Evolutionary conservation across 2,888 invertebrate species (phyloP).

Genomic region (Pollenia labialis): DNA sequence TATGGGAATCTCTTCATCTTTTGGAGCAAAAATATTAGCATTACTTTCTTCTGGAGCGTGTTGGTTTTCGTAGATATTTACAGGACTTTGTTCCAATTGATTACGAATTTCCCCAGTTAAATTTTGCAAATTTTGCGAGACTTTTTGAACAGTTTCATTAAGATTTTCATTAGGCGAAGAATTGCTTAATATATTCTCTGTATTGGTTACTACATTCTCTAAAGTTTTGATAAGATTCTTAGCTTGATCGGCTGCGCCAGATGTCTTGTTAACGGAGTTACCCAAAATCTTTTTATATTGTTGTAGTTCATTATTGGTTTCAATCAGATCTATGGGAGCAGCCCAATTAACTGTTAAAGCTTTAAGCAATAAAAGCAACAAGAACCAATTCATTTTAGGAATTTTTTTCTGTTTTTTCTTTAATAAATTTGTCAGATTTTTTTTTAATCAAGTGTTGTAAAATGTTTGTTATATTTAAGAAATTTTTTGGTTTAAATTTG

Average conservation of each 20-base stretch:
- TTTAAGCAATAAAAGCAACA: slow-evolving; percentile 37
- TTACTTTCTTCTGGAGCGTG: not conserved
- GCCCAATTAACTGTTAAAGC: not conserved
- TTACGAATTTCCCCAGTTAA: not conserved
- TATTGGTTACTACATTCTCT: not conserved
- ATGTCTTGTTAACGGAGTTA: not conserved
- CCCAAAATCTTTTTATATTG: not conserved
- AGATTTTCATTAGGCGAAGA: too few species aligned
- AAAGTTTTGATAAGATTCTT: not conserved
- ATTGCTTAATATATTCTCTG: too few species aligned
- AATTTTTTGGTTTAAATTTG: not conserved
- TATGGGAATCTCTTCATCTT: not conserved
- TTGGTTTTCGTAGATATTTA: not conserved
- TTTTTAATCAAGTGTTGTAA: not conserved
- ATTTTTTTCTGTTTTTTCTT: slow-evolving; percentile 1
- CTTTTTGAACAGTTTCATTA: not conserved
- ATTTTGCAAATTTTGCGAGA: not conserved
- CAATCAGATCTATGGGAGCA: slow-evolving; percentile 47
- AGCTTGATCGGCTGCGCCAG: not conserved
- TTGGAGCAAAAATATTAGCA: too few species aligned
- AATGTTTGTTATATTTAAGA: not conserved
- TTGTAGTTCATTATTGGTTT: not conserved
- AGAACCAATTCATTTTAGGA: slow-evolving; percentile 49
- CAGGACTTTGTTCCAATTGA: not conserved
- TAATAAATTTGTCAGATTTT: not conserved